Evolutionary conservation across 2,113 vertebrate species (phyloP), one percentile per base, ranked within the genome.

Genomic region (Notiomystis cincta): DNA sequence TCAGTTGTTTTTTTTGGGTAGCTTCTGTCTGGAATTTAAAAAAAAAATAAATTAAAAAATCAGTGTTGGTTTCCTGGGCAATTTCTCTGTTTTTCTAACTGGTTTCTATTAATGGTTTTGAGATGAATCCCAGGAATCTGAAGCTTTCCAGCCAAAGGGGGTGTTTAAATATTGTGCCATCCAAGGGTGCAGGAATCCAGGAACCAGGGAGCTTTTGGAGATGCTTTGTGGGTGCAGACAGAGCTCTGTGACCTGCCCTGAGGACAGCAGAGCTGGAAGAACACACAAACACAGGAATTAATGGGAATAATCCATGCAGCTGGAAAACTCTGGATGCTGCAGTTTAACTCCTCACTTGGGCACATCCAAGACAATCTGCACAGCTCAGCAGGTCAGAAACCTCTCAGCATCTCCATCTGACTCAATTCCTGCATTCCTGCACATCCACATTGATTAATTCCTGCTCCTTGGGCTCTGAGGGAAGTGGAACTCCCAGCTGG

Each of bases 111-210:
- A 96, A 86, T 50, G 96, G 67, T 90, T 96, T 96, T 82, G 92
- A 95, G 92, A 82, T 79, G 87, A 96, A 96, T 95, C 89, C 91
- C 93, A 95, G 84, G 93, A 96, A 97, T 97, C 87, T 54, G 83
- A 47, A 85, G 65, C 87, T 82, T 79, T 81, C 87, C 95, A 95
- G 15, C 80, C 45, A 38, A 54, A 93, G 71, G 54, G 75, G 54
- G 31, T 62, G 71, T 66, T 94, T 84, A 53, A 92, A 89, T 78
- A 3, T 20, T 37, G 57, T 79, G 91, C 84, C 90, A 66, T 92
- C 62, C 77, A 7, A 30, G 37, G 80, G 47, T 53, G 44, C 73
- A 60, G 38, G 84, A 50, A 11, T 12, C 13, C 65, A 57, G 25
- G 42, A 67, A 77, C 13, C 65, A 57, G 25, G 42, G 72, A 77